Evolutionary conservation across 2,797 vertebrate species (phyloP), one percentile per base, ranked within the genome.

Genomic region (Rhodeus uyekii): DNA sequence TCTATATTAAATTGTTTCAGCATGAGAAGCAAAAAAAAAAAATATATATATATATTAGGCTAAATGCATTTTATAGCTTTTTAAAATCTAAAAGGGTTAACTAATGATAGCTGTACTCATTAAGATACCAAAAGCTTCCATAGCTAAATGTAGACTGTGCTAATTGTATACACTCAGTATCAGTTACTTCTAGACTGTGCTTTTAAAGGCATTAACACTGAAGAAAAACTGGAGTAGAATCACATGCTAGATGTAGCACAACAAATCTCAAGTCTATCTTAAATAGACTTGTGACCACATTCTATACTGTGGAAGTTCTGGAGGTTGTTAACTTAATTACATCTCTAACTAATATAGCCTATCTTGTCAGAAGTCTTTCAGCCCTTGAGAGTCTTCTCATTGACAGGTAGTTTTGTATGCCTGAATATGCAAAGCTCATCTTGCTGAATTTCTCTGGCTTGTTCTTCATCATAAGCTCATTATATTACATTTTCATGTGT

Each of bases 161-260:
- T 61, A 81, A 58, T 32, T 63, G 19, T 61, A 73, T 63, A 69
- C 24, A 39, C n/a, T 24, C n/a, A 19, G 8, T 61, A 18, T 61
- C 18, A 29, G 4, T 76, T 61, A 76, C 24, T 60, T 76, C 73
- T 38, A 63, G 39, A 22, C 50, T 50, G 64, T 67, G 61, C 55
- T 44, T 55, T 69, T 22, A 10, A 55, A 71, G 32, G 53, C 27
- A 46, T 42, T 12, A 32, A 48, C 27, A 46, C 6, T 12, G 9
- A 80, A 71, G 5, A 16, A 18, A 19, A 61, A 60, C 74, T 76
- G 10, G 38, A 61, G 60, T 61, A 64, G 4, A 50, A 65, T 65
- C 7, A 48, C 44, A 78, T 50, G 29, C 44, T 61, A 73, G 29
- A 80, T 44, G 55, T 73, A 79, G 78, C 78, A 73, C 53, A 67